Evolutionary conservation across 2,797 vertebrate genomes (phyloP).

Genomic region (Serranus cabrilla): DNA sequence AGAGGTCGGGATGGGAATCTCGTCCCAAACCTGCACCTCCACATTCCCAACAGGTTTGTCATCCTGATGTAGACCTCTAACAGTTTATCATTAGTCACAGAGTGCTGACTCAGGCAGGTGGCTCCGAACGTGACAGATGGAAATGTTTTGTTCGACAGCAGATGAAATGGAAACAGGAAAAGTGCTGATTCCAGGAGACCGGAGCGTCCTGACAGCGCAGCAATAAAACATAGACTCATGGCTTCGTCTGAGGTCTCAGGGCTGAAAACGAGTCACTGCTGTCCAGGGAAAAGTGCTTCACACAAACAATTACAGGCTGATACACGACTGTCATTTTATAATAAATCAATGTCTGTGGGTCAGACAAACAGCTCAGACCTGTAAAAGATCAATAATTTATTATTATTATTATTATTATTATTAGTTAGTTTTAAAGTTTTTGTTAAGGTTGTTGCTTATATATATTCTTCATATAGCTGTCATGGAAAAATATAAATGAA

Average conservation of each 20-base stretch:
- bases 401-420: no score
- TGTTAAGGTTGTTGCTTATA: no score
- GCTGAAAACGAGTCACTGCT: constrained; percentile 15
- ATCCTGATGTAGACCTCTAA: background rate
- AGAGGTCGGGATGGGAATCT: background rate
- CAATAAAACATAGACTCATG: constrained; percentile 67
- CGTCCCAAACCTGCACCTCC: background rate
- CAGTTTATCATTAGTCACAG: constrained; percentile 31
- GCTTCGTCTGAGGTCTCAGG: constrained; percentile 44
- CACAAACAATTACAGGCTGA: constrained; percentile 12
- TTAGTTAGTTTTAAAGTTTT: no score
- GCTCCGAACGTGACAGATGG: constrained; percentile 33
- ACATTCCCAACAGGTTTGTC: background rate
- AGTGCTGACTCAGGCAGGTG: constrained; percentile 48
- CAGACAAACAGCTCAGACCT: no score
- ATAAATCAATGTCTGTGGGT: no score
- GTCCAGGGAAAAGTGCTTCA: constrained; percentile 26
- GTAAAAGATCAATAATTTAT: no score
- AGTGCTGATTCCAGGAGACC: constrained; percentile 69
- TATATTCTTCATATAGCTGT: no score
- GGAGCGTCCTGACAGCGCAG: constrained; percentile 54
- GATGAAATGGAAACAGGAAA: constrained; percentile 65
- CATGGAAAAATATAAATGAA: no score
- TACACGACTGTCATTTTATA: background rate
- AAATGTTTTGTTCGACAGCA: constrained; percentile 44